A percentile compares a stretch with the other conserved stretches of the same genome.
Evolutionary conservation across 2,113 vertebrate species (phyloP).

Genomic region (Myiozetetes cayanensis): DNA sequence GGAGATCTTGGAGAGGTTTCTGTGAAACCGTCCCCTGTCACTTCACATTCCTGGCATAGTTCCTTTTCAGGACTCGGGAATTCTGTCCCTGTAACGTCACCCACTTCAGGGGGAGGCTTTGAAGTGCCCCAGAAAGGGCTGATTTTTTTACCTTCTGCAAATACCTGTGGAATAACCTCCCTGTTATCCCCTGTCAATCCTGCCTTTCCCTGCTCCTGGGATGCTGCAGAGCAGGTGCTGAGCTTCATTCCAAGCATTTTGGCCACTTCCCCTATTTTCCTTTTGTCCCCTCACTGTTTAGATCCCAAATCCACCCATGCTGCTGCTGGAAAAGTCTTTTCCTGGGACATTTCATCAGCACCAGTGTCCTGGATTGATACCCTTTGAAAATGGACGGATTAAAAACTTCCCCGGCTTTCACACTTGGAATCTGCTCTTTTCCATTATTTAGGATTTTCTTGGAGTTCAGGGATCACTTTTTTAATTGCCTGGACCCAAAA

Average conservation of each 20-base stretch:
- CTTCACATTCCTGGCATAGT: constrained; percentile 26
- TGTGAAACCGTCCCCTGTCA: background rate
- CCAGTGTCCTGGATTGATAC: background rate
- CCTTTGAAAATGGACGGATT: background rate
- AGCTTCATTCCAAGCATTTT: background rate
- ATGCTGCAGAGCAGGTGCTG: background rate
- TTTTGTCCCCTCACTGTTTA: background rate
- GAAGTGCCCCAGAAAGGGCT: background rate
- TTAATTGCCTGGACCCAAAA: background rate
- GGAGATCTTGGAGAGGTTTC: background rate
- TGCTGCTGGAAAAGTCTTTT: background rate
- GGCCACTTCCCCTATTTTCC: background rate
- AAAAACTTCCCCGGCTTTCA: background rate
- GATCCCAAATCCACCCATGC: background rate
- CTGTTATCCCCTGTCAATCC: background rate
- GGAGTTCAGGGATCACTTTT: background rate
- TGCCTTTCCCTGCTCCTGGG: background rate
- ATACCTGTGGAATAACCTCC: background rate
- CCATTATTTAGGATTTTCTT: background rate
- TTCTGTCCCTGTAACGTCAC: background rate
- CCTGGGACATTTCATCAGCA: background rate
- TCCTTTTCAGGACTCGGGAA: background rate
- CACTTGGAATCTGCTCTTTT: background rate
- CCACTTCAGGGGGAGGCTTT: background rate
- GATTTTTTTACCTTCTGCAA: background rate